phyloP scores from a whole-genome alignment of 35 echinoderm and acorn worm species.

The Stichopus chloronotus region DNA sequence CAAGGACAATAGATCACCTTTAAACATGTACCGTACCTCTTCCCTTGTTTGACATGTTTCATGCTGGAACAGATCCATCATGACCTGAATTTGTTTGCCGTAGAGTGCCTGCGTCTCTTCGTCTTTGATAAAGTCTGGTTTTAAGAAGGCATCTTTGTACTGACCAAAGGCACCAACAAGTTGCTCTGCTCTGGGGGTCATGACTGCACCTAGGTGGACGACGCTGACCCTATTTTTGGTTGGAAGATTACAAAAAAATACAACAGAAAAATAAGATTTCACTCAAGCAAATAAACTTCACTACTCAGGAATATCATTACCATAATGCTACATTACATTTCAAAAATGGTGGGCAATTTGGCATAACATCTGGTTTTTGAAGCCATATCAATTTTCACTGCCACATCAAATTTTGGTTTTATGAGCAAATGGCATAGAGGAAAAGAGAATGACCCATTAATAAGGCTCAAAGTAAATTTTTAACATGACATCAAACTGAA shows the following conservation, averaged over 20 bases:
- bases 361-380: no score
- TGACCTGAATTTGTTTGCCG: not conserved
- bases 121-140: constrained; percentile 13
- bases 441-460: no score
- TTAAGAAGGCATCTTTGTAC: constrained; percentile 32
- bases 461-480: no score
- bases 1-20: no score
- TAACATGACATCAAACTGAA: no score
- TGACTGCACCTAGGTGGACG: constrained; percentile 34
- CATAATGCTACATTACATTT: no score
- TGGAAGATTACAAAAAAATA: not conserved
- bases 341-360: no score
- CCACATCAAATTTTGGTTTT: no score
- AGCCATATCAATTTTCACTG: no score
- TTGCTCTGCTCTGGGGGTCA: constrained; percentile 25
- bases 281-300: no score
- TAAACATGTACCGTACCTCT: not conserved
- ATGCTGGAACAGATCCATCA: constrained; percentile 14
- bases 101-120: constrained; percentile 5
- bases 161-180: not conserved
- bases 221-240: constrained; percentile 14
- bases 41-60: constrained; percentile 32
- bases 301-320: no score
- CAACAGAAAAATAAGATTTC: not conserved
- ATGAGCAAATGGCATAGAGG: no score